These are phyloP conservation scores for Omphaloscelis lunosa DNA, from an alignment of 2,888 invertebrate genomes.

Conservation along the genomic window DNA sequence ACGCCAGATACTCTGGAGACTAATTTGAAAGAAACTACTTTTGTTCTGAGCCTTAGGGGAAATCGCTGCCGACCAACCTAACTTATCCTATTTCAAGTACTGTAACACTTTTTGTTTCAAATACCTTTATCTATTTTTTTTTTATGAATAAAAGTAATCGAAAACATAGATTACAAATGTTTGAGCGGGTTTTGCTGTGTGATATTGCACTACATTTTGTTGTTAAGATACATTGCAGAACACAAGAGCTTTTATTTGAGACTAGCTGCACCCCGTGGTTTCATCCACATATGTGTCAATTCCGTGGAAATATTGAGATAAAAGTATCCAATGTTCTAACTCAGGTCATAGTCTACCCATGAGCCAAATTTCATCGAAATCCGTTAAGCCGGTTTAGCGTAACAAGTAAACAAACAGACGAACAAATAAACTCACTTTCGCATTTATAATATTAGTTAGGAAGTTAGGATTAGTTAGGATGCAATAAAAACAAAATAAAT, in stretches of 20 bases:
- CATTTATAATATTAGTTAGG: no score
- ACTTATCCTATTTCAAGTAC: conserved; percentile 54
- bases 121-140: conserved; percentile 17
- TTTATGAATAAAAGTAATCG: conserved; percentile 8
- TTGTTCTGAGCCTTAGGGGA: conserved; percentile 45
- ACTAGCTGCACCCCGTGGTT: no score
- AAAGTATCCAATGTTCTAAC: no score
- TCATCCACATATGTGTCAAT: no score
- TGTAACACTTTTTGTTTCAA: conserved; percentile 27
- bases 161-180: conserved; percentile 18
- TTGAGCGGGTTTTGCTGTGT: background rate
- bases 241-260: background rate
- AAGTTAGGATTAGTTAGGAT: no score
- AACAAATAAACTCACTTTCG: no score
- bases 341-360: no score
- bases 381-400: no score
- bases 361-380: no score
- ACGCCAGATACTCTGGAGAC: conserved; percentile 22
- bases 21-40: conserved; percentile 47
- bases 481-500: no score
- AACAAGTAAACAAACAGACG: no score
- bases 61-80: conserved; percentile 34
- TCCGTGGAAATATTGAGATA: no score
- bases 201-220: background rate
- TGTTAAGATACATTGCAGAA: background rate